phyloP scores from a whole-genome alignment of 2,113 vertebrate species.

The Corythornis madagascariensis region DNA sequence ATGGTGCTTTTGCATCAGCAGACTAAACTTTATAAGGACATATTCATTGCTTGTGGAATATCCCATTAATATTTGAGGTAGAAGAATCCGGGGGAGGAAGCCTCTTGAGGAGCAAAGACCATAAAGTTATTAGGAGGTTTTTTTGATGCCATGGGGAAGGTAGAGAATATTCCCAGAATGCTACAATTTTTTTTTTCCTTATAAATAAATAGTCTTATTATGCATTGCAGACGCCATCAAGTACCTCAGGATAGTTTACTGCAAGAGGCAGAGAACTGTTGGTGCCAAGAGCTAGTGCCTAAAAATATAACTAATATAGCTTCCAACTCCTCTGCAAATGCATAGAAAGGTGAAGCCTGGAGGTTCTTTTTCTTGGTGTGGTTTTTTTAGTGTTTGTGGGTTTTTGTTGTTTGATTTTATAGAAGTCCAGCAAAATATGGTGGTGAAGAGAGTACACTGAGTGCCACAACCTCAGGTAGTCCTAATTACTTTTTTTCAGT shows the following conservation, averaged over 20 bases:
- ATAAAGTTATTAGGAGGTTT: not conserved
- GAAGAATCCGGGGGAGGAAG: not conserved
- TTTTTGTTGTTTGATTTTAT: not conserved
- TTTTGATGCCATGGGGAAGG: not conserved
- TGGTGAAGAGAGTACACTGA: not conserved
- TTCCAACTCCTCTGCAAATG: not conserved
- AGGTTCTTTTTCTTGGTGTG: not conserved
- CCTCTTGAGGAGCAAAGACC: not conserved
- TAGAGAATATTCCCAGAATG: not conserved
- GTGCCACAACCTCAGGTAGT: not conserved
- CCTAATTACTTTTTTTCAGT: not conserved
- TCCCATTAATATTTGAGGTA: not conserved
- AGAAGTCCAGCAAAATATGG: not conserved
- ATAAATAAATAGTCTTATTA: not conserved
- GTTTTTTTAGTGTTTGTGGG: not conserved
- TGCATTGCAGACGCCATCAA: not conserved
- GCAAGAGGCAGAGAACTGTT: not conserved
- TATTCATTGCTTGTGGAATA: not conserved
- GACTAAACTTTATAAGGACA: not conserved
- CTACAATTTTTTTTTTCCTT: not conserved
- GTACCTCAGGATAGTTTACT: not conserved
- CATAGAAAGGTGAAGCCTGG: not conserved
- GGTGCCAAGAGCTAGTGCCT: not conserved
- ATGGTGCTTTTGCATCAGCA: slow-evolving; percentile 9
- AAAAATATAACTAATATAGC: not conserved